Conservation (phyloP, 2,113 vertebrate species). For the Prionailurus bengalensis region DNA sequence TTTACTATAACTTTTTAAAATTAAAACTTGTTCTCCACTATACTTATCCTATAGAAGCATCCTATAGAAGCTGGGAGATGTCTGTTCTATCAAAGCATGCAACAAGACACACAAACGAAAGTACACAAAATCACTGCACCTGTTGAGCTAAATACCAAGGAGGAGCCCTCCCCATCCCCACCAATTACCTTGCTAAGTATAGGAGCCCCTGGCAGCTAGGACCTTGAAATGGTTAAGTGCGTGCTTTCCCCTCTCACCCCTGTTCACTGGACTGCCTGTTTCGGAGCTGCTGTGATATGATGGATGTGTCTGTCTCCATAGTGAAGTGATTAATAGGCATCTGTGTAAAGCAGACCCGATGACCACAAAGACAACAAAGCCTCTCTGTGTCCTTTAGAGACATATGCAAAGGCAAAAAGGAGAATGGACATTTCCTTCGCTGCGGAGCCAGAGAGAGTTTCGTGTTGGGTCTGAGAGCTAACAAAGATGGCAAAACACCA, state of each 20-base stretch:
- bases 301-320: slow-evolving; percentile 82
- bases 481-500: slow-evolving; percentile 76
- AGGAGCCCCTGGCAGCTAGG: background rate
- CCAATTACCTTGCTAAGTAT: background rate
- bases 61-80: background rate
- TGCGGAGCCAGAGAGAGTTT: slow-evolving; percentile 46
- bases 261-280: slow-evolving; percentile 59
- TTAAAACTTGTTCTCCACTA: slow-evolving; percentile 1
- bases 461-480: slow-evolving; percentile 68
- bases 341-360: slow-evolving; percentile 72
- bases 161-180: background rate
- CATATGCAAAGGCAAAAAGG: slow-evolving; percentile 48
- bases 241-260: slow-evolving; percentile 27
- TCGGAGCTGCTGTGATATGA: slow-evolving; percentile 75
- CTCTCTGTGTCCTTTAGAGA: slow-evolving; percentile 75
- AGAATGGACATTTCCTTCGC: slow-evolving; percentile 71
- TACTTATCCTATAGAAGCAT: background rate
- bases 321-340: slow-evolving; percentile 83
- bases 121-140: background rate
- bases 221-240: slow-evolving; percentile 60
- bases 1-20: slow-evolving; percentile 23
- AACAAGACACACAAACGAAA: background rate
- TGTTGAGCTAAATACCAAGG: background rate
- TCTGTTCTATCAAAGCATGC: background rate
- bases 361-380: slow-evolving; percentile 74